Conservation (phyloP, 2,113 vertebrate species). For the Synchiropus splendidus region DNA sequence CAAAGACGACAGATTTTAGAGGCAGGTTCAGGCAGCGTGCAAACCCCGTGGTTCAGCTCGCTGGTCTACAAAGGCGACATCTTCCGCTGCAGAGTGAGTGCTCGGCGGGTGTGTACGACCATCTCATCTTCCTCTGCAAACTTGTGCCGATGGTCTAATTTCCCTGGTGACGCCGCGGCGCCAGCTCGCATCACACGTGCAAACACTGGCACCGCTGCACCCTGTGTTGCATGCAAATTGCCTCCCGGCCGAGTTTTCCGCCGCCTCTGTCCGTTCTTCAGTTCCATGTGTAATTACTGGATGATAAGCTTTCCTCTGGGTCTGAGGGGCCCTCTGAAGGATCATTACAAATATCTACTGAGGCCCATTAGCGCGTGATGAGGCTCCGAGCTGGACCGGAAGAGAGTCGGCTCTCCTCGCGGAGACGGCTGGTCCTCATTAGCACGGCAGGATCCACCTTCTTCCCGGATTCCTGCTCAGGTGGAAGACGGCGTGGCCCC, state of each 20-base stretch:
- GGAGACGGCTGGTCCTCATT: slow-evolving; percentile 31
- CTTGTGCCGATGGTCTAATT: slow-evolving; percentile 8
- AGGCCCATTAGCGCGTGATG: slow-evolving; percentile 46
- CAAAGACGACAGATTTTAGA: too few relatives aligned
- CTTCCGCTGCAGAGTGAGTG: too few relatives aligned
- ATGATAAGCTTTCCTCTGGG: slow-evolving; percentile 33
- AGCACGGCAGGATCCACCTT: slow-evolving; percentile 16
- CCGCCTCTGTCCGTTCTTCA: slow-evolving; percentile 13
- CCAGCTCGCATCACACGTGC: slow-evolving; percentile 7
- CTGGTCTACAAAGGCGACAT: too few relatives aligned
- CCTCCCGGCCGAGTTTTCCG: slow-evolving; percentile 3
- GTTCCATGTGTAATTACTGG: slow-evolving; percentile 32
- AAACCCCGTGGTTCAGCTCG: too few relatives aligned
- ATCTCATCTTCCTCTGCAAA: too few relatives aligned
- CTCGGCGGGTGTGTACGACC: not conserved
- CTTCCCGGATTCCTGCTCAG: slow-evolving; percentile 40
- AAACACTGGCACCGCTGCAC: slow-evolving; percentile 1
- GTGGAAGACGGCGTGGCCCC: slow-evolving; percentile 32
- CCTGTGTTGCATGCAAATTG: slow-evolving; percentile 1
- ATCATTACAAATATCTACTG: slow-evolving; percentile 46
- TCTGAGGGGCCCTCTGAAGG: slow-evolving; percentile 24
- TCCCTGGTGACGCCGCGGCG: slow-evolving; percentile 15
- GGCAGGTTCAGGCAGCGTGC: too few relatives aligned
- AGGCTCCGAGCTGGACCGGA: slow-evolving; percentile 22
- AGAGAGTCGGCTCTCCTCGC: slow-evolving; percentile 36